Evolutionary conservation across 2,888 invertebrate genomes (phyloP).

Genomic region (Anoplius nigerrimus): DNA sequence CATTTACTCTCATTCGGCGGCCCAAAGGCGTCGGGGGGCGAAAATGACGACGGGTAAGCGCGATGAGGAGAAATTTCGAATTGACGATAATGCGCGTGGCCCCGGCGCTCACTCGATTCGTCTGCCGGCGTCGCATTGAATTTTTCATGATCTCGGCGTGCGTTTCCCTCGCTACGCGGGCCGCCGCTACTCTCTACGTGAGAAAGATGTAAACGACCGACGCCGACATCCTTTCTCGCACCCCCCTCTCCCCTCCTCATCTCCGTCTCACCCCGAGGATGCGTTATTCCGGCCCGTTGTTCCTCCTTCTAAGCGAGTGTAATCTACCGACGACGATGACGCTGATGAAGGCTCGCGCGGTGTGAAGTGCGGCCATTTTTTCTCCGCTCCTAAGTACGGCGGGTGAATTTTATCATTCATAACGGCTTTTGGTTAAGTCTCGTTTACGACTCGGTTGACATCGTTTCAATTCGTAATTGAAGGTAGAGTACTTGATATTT

Average conservation of each 20-base stretch:
- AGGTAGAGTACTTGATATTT: too few species aligned
- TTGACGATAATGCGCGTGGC: background rate
- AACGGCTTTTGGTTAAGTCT: too few species aligned
- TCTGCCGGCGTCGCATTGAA: constrained; percentile 34
- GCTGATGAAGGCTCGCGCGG: constrained; percentile 2
- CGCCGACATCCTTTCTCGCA: background rate
- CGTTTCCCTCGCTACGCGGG: constrained; percentile 7
- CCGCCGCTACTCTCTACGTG: constrained; percentile 48
- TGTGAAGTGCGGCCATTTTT: background rate
- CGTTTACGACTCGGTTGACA: too few species aligned
- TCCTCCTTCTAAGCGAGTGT: background rate
- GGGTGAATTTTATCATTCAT: too few species aligned
- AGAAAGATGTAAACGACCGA: constrained; percentile 17
- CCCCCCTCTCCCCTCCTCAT: too few species aligned
- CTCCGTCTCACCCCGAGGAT: too few species aligned
- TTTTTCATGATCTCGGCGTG: constrained; percentile 47
- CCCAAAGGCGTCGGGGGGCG: background rate
- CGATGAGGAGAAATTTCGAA: constrained; percentile 28
- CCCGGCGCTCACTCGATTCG: background rate
- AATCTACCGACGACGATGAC: background rate
- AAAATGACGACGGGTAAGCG: constrained; percentile 1
- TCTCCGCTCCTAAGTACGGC: too few species aligned
- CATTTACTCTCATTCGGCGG: background rate
- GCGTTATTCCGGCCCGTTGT: too few species aligned
- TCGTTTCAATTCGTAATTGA: too few species aligned